phyloP scores from a whole-genome alignment of 1,140 invertebrate genomes.

The Drosophila quadrilineata region DNA sequence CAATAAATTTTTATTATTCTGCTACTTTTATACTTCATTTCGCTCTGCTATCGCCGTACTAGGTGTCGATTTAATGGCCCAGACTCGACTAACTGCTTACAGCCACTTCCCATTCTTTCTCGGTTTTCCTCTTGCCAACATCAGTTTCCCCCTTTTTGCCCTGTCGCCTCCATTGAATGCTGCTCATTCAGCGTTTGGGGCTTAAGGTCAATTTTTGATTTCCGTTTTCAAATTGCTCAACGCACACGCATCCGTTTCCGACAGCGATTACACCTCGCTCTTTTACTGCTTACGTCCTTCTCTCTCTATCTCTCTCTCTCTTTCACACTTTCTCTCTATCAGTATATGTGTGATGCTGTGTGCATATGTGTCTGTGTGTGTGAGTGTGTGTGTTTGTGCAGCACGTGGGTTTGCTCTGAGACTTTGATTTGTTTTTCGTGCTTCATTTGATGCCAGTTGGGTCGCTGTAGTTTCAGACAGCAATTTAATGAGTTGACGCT shows the following conservation, averaged over 20 bases:
- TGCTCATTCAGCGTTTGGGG: conserved; percentile 21
- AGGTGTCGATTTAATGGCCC: conserved; percentile 77
- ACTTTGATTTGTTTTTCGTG: conserved; percentile 78
- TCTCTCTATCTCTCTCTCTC: conserved; percentile 11
- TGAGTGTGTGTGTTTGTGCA: conserved; percentile 5
- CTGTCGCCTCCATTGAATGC: background rate
- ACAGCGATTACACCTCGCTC: conserved; percentile 49
- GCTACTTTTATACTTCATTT: conserved; percentile 78
- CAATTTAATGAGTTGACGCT: conserved; percentile 78
- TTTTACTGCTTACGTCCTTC: conserved; percentile 20
- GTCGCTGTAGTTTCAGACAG: conserved; percentile 53
- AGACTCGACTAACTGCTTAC: conserved; percentile 39
- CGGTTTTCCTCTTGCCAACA: background rate
- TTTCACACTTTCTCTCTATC: background rate
- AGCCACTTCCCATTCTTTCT: background rate
- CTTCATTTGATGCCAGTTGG: conserved; percentile 73
- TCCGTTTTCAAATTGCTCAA: conserved; percentile 74
- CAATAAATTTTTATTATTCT: conserved; percentile 80
- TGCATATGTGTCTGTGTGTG: conserved; percentile 4
- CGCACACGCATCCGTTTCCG: conserved; percentile 70
- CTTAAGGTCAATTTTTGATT: conserved; percentile 80
- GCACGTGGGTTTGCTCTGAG: conserved; percentile 24
- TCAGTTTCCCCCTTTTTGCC: background rate
- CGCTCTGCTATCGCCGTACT: conserved; percentile 26
- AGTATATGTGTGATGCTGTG: background rate